Evolutionary conservation across 2,113 vertebrate genomes (phyloP), one percentile per base, ranked within the genome.

Genomic region (Picathartes gymnocephalus): DNA sequence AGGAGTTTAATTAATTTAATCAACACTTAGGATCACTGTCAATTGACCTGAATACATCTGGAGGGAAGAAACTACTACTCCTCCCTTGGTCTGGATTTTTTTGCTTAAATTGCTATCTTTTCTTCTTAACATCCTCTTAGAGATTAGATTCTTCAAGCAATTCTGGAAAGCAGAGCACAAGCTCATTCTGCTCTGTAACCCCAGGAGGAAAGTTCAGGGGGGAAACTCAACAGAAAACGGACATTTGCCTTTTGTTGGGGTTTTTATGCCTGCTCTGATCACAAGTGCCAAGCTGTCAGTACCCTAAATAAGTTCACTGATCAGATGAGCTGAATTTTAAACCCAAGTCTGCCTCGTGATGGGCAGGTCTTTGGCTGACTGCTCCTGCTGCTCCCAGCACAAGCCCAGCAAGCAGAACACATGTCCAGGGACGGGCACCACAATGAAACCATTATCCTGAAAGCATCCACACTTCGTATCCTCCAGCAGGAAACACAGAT

Each of bases 361-460:
- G 28, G 54, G 76, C 82, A 82, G 74, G 3, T 56, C 74, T 72
- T 27, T 83, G 87, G 50, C 91, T 76, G 82, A 42, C 48, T 35
- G 76, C 53, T 82, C 54, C 35, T 82, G 89, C 64, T 44, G 45
- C n/a, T 96, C 53, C 76, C 96, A 95, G 86, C 80, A 87, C 64
- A 66, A 88, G 56, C 23, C 30, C 54, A 50, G 53, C 1, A 3
- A 86, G 80, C 65, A 92, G 54, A 81, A 54, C 72, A 79, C 79
- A 73, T 21, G 56, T 37, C 64, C 86, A 77, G 42, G 57, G 72
- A 23, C 31, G 11, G 47, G 39, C 50, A 66, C 37, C 72, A 96
- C 91, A 93, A 91, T 84, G 27, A 45, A 86, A 33, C 80, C 8
- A 73, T 91, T 96, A 35, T 91, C 47, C 58, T 12, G 21, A 61